phyloP scores from a whole-genome alignment of 1,140 invertebrate genomes.

The Euwallacea similis region DNA sequence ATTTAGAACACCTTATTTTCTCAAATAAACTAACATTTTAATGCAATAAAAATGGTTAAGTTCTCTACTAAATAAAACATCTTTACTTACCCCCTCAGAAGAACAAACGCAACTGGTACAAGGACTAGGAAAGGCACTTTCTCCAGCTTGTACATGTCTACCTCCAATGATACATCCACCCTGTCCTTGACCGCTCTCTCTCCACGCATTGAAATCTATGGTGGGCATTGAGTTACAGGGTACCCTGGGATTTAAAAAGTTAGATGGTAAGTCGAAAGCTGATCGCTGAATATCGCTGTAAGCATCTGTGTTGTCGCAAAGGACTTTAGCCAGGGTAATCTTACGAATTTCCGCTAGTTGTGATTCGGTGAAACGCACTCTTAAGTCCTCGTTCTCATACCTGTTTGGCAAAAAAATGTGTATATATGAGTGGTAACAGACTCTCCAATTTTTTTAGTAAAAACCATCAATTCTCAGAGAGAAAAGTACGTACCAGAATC shows the following conservation, averaged over 20 bases:
- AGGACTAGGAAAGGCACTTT: conserved; percentile 79
- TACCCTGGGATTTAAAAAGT: conserved; percentile 83
- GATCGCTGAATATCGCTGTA: conserved; percentile 82
- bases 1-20: too few relatives aligned
- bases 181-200: conserved; percentile 66
- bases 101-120: conserved; percentile 87
- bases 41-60: too few relatives aligned
- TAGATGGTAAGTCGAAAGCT: conserved; percentile 86
- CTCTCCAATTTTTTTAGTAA: too few relatives aligned
- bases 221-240: conserved; percentile 76
- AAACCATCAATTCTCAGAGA: not conserved
- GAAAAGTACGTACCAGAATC: conserved; percentile 72
- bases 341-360: conserved; percentile 92
- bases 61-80: too few relatives aligned
- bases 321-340: conserved; percentile 81
- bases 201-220: conserved; percentile 79
- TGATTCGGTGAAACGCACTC: conserved; percentile 80
- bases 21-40: too few relatives aligned
- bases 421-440: not conserved
- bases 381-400: conserved; percentile 88
- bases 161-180: conserved; percentile 76
- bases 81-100: conserved; percentile 70
- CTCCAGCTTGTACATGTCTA: conserved; percentile 73
- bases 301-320: conserved; percentile 92
- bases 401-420: conserved; percentile 48